Conservation (phyloP, 2,113 vertebrate genomes). For the Pyxicephalus adspersus region DNA sequence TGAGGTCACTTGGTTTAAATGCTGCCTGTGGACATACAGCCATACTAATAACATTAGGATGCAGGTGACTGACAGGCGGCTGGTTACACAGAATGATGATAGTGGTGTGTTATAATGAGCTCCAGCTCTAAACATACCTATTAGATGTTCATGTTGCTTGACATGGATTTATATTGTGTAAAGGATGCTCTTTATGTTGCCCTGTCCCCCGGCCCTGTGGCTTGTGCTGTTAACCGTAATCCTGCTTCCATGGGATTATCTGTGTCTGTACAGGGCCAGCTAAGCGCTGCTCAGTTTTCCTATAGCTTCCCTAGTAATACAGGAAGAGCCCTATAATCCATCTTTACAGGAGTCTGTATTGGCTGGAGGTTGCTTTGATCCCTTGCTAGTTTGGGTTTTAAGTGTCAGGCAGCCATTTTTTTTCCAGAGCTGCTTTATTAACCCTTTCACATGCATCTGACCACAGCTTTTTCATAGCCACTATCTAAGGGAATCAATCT, state of each 20-base stretch:
- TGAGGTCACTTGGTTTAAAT: no score
- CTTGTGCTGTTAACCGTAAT: conserved; percentile 68
- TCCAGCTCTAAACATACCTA: conserved; percentile 24
- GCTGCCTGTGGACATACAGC: neutral
- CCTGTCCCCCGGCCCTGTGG: conserved; percentile 31
- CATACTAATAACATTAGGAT: neutral
- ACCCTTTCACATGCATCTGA: neutral
- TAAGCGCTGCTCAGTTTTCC: conserved; percentile 56
- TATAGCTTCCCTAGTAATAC: conserved; percentile 56
- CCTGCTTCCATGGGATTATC: conserved; percentile 70
- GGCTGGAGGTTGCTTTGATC: neutral
- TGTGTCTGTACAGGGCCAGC: conserved; percentile 58
- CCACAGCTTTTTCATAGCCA: neutral
- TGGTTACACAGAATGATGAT: neutral
- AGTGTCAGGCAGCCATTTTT: neutral
- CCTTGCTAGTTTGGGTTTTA: neutral
- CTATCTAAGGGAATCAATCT: neutral
- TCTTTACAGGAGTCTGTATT: conserved; percentile 36
- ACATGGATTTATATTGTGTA: conserved; percentile 59
- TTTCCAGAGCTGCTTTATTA: neutral
- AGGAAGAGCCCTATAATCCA: conserved; percentile 62
- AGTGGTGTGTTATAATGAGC: neutral
- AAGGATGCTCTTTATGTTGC: conserved; percentile 48
- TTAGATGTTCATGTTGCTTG: conserved; percentile 62
- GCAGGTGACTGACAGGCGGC: neutral